Conservation (phyloP, 2,888 invertebrate species). For the Pardosa pseudoannulata region DNA sequence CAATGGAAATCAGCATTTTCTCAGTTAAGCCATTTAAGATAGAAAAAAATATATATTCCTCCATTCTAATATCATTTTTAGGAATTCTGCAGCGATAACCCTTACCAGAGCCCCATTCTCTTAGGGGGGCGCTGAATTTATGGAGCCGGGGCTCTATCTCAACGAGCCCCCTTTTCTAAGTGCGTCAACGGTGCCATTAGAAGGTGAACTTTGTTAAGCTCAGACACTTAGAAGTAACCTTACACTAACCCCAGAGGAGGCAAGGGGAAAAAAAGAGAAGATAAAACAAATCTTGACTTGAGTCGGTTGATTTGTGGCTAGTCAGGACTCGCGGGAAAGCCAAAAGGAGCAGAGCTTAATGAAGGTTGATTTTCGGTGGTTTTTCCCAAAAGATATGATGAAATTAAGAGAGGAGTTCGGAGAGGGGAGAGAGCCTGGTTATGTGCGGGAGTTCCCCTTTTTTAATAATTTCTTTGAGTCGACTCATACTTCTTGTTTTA, state of each 20-base stretch:
- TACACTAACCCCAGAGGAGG: conserved; percentile 28
- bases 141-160: conserved; percentile 36
- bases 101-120: conserved; percentile 34
- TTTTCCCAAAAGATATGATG: conserved; percentile 47
- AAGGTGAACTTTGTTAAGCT: conserved; percentile 65
- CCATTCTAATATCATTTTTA: neutral
- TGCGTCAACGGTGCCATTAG: conserved; percentile 66
- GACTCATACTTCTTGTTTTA: too few relatives aligned
- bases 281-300: conserved; percentile 23
- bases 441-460: too few relatives aligned
- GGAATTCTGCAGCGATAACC: conserved; percentile 31
- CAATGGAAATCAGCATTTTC: too few relatives aligned
- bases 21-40: neutral
- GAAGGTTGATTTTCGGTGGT: conserved; percentile 54
- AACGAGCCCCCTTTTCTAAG: conserved; percentile 36
- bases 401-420: conserved; percentile 7
- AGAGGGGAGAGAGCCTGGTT: too few relatives aligned
- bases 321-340: conserved; percentile 22
- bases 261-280: neutral
- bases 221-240: conserved; percentile 54
- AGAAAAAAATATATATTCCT: too few relatives aligned
- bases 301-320: conserved; percentile 55
- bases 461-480: too few relatives aligned
- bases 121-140: conserved; percentile 36
- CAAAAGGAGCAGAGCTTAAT: conserved; percentile 36